Evolutionary conservation across 2,888 invertebrate genomes (phyloP).

Genomic region (Isoperla grammatica): DNA sequence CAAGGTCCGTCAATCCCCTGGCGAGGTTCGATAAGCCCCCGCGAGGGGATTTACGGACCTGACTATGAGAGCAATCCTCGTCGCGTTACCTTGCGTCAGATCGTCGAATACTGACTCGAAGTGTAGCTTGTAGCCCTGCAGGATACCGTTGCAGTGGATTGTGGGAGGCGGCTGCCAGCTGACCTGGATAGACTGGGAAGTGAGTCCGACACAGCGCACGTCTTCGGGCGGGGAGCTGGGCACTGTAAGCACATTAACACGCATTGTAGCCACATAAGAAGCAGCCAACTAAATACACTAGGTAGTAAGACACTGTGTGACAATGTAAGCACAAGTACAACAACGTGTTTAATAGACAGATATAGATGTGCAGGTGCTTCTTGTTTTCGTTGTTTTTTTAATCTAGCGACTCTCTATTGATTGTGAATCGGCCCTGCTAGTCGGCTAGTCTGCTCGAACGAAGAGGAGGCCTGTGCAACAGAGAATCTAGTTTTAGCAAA

Average conservation of each 20-base stretch:
- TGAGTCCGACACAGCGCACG: slow-evolving; percentile 66
- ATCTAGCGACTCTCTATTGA: too few species aligned
- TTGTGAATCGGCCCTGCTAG: too few species aligned
- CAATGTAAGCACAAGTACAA: background rate
- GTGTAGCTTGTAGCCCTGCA: slow-evolving; percentile 68
- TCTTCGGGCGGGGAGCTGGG: slow-evolving; percentile 74
- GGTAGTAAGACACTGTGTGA: background rate
- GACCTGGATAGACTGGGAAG: slow-evolving; percentile 70
- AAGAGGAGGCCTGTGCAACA: too few species aligned
- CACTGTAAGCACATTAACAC: slow-evolving; percentile 46
- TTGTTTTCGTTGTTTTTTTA: too few species aligned
- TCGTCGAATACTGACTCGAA: slow-evolving; percentile 62
- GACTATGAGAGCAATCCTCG: too few species aligned
- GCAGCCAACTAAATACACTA: background rate
- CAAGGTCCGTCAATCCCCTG: too few species aligned
- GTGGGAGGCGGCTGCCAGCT: slow-evolving; percentile 75
- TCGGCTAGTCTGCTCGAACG: too few species aligned
- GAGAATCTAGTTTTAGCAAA: too few species aligned
- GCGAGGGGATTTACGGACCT: too few species aligned
- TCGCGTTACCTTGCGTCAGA: slow-evolving; percentile 39
- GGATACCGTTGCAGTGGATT: slow-evolving; percentile 65
- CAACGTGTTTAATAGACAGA: too few species aligned
- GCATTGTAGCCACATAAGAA: background rate
- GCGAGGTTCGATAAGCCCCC: too few species aligned
- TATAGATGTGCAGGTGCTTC: too few species aligned